Evolutionary conservation across 2,113 vertebrate species (phyloP).

Genomic region (Acrocephalus arundinaceus): DNA sequence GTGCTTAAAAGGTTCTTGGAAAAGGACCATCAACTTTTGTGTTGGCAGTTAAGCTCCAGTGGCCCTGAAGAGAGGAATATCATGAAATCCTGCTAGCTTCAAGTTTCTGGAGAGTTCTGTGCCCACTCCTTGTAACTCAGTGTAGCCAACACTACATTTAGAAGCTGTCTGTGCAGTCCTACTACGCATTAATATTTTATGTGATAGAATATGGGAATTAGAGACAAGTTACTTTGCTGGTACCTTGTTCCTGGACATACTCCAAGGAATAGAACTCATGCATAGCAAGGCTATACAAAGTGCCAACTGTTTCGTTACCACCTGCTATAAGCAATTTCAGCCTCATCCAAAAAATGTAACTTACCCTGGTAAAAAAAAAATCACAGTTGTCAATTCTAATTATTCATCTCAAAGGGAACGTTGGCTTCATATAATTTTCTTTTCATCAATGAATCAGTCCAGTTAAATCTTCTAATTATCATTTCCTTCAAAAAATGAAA

Average conservation of each 20-base stretch:
- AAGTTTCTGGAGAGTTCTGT: neutral
- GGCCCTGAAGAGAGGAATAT: neutral
- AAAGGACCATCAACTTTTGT: neutral
- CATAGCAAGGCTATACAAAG: neutral
- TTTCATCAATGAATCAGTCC: neutral
- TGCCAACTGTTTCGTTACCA: neutral
- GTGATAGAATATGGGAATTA: neutral
- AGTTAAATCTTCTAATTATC: neutral
- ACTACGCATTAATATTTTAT: neutral
- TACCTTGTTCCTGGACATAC: neutral
- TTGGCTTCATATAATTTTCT: slow-evolving; percentile 13
- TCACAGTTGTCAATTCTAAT: neutral
- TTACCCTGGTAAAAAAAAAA: neutral
- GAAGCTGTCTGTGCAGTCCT: neutral
- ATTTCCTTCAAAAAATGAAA: neutral
- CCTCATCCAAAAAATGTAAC: neutral
- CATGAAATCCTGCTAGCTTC: neutral
- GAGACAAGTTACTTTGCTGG: neutral
- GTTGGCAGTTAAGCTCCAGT: neutral
- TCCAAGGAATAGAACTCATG: neutral
- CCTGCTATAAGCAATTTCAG: neutral
- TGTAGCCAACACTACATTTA: neutral
- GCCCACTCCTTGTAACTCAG: neutral
- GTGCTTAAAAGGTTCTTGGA: neutral
- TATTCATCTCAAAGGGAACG: neutral